A percentile compares a stretch with the other conserved stretches of the same genome.
These are phyloP conservation scores for Dicycla oo DNA, from an alignment of 2,888 invertebrate genomes.

Conservation along the genomic window DNA sequence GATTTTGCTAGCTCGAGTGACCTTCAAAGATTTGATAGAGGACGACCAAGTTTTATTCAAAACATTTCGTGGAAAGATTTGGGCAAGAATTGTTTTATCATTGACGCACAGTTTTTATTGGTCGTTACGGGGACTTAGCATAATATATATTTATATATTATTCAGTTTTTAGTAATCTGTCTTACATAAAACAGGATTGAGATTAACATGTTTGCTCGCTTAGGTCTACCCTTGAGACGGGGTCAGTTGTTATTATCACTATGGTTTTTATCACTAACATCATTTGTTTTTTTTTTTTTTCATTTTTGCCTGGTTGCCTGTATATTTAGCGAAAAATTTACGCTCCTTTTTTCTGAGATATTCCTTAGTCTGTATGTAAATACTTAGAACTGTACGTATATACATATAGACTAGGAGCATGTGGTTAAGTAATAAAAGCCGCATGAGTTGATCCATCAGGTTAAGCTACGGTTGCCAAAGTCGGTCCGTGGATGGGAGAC, in stretches of 20 bases:
- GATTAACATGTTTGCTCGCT: conserved; percentile 46
- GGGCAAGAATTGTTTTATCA: conserved; percentile 30
- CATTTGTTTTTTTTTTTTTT: no score
- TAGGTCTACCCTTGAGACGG: conserved; percentile 27
- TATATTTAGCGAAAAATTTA: background rate
- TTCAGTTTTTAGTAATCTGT: conserved; percentile 30
- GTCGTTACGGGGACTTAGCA: conserved; percentile 19
- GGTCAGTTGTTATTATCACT: conserved; percentile 15
- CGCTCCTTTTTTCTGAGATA: background rate
- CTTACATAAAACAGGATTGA: conserved; percentile 4
- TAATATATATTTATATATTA: conserved; percentile 23
- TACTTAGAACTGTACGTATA: no score
- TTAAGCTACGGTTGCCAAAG: no score
- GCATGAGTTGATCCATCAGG: no score
- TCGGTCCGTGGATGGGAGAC: no score
- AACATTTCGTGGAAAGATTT: conserved; percentile 12
- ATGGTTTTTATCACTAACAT: background rate
- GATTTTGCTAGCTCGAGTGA: conserved; percentile 12
- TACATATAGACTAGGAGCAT: no score
- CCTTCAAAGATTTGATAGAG: conserved; percentile 26
- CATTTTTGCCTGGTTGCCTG: background rate
- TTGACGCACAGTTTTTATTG: conserved; percentile 5
- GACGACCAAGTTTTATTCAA: conserved; percentile 4
- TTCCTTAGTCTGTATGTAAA: background rate
- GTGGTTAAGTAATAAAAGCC: no score